Conservation (phyloP, 2,888 invertebrate genomes). For the Philereme transversata region DNA sequence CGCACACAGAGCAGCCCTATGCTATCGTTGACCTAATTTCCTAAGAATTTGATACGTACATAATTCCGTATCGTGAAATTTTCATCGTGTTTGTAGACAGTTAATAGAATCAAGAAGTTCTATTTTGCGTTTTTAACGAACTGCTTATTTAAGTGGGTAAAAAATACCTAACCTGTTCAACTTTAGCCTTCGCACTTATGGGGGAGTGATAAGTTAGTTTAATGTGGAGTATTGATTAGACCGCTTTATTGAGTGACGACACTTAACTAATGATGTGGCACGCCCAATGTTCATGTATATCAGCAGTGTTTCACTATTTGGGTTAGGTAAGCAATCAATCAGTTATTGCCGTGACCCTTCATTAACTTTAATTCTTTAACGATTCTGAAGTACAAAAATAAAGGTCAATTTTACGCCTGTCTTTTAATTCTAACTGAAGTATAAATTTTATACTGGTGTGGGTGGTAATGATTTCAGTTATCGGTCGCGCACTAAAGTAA, state of each 20-base stretch:
- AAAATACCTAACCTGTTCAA: not conserved
- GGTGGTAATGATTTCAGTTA: not conserved
- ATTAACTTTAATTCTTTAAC: slow-evolving; percentile 22
- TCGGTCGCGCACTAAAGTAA: not conserved
- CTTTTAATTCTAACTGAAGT: not conserved
- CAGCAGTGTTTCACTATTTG: slow-evolving; percentile 35
- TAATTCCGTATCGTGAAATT: slow-evolving; percentile 13
- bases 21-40: slow-evolving; percentile 55
- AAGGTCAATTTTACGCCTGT: slow-evolving; percentile 4
- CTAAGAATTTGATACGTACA: slow-evolving; percentile 36
- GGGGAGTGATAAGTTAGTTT: slow-evolving; percentile 22
- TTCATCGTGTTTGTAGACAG: not conserved
- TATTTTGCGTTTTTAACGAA: not conserved
- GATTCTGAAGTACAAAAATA: slow-evolving; percentile 10
- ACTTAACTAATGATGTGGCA: slow-evolving; percentile 35
- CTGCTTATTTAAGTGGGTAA: not conserved
- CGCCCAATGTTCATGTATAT: slow-evolving; percentile 38
- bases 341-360: slow-evolving; percentile 27
- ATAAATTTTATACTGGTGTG: not conserved
- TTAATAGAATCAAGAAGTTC: not conserved
- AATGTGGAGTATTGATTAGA: slow-evolving; percentile 20
- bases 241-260: slow-evolving; percentile 33
- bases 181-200: slow-evolving; percentile 1
- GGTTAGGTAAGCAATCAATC: slow-evolving; percentile 34
- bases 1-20: slow-evolving; percentile 43